A percentile compares a stretch with the other conserved stretches of the same genome.
Evolutionary conservation across 2,888 invertebrate species (phyloP).

Genomic region (Silvanus unidentatus): DNA sequence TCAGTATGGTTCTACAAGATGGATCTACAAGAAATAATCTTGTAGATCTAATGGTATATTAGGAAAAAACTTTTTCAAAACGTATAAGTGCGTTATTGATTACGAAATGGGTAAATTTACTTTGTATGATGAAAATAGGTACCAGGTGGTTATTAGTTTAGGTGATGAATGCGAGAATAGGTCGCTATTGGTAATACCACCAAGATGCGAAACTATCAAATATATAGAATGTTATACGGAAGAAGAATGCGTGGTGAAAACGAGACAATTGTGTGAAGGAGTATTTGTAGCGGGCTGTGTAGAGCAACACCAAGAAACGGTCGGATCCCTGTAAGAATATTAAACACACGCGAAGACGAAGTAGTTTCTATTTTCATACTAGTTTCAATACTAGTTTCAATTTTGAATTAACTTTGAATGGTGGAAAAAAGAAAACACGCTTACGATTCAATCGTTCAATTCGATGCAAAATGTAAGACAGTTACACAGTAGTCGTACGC

Average conservation of each 20-base stretch:
- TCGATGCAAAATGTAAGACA: too few relatives aligned
- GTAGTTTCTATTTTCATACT: too few relatives aligned
- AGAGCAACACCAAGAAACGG: neutral
- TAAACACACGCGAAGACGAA: conserved; percentile 1
- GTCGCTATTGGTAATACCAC: neutral
- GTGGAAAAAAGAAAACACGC: too few relatives aligned
- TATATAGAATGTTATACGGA: neutral
- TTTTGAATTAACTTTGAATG: too few relatives aligned
- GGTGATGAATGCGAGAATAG: too few relatives aligned
- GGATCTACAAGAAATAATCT: neutral
- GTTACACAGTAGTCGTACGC: too few relatives aligned
- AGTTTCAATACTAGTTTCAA: too few relatives aligned
- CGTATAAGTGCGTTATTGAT: neutral
- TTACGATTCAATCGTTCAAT: too few relatives aligned
- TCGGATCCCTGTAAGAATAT: neutral
- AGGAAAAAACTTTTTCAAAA: conserved; percentile 1
- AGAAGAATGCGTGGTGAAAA: conserved; percentile 1
- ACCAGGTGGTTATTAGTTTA: too few relatives aligned
- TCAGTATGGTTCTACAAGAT: too few relatives aligned
- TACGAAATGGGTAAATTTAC: neutral
- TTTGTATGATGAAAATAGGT: neutral
- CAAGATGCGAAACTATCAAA: conserved; percentile 1
- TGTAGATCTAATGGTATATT: conserved; percentile 1
- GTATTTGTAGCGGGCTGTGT: conserved; percentile 2
- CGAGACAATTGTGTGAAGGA: conserved; percentile 3